Evolutionary conservation across 2,113 vertebrate genomes (phyloP).

Genomic region (Motacilla alba): DNA sequence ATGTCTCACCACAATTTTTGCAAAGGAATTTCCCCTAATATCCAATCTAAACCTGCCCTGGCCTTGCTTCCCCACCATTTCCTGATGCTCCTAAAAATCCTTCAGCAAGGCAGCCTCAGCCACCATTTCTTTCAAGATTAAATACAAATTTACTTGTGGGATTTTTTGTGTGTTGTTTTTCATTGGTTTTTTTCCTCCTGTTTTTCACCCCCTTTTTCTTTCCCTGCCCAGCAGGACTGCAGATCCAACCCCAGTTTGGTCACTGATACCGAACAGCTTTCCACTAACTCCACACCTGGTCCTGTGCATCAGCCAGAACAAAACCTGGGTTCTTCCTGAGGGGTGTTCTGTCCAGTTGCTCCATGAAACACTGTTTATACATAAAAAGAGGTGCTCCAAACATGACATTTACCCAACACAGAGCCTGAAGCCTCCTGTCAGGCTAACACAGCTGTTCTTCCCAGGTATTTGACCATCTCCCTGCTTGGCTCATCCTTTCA

Average conservation of each 20-base stretch:
- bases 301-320: not conserved
- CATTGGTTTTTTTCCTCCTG: rapidly evolving
- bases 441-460: rapidly evolving
- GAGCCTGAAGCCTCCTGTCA: not conserved
- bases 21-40: not conserved
- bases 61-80: not conserved
- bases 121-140: not conserved
- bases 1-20: not conserved
- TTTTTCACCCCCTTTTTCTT: not conserved
- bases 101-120: not conserved
- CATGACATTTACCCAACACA: not conserved
- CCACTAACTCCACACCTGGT: not conserved
- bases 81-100: not conserved
- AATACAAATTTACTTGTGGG: not conserved
- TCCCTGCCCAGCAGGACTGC: not conserved
- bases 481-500: not conserved
- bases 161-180: not conserved
- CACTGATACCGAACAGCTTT: not conserved
- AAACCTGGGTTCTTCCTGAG: not conserved
- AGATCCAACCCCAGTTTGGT: not conserved
- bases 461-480: not conserved
- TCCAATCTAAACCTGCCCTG: not conserved
- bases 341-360: not conserved
- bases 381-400: not conserved
- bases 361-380: not conserved